Base-by-base conservation (phyloP, 2,888 invertebrate species). In the Mesorhabditis spiculigera region DNA sequence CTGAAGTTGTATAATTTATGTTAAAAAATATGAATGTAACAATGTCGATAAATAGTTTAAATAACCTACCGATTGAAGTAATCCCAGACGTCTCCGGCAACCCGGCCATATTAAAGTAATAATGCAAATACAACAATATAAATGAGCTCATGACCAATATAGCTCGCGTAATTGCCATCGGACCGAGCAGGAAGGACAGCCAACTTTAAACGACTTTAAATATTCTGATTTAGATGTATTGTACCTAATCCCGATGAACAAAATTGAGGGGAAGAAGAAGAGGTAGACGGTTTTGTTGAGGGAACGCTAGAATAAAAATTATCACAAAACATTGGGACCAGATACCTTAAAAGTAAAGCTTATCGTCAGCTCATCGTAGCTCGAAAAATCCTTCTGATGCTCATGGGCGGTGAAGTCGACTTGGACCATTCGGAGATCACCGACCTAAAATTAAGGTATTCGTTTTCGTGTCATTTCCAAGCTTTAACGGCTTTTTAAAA, bases 111-210 rank as follows among this genome's bases (percentile, higher is more conserved):
- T 69, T 69, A 0, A 66, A 41, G n/a, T 68, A 68, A 65, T 74
- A 75, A 63, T 79, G 76, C 6, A 78, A 67, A 42, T 73, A 68
- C n/a, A 79, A 67, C 0, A 79, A 68, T 16, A 80, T 64, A 16
- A 81, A 64, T 4, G 79, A 75, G 6, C 73, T 72, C 61, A 75
- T 74, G n/a, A 79, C 68, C 45, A 81, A 68, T 42, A 78, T 67
- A 6, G 76, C 72, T 43, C 81, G 71, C 10, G 81, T 81, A n/a
- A 80, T 81, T 6, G 78, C 79, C 80, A 80, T 80, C 5, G 81
- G 81, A 6, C 81, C 81, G n/a, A 81, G 75, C 0, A 74, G 68
- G 13, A 81, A 72, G 5, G 81, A 76, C 5, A 79, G 66, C 77
- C 76, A 78, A 50, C 80, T 81, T 68, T 43, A 77, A 74, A 66